Percentiles rank a stretch among this genome's conserved stretches.
Evolutionary conservation across 2,797 vertebrate genomes (phyloP).

Genomic region (Rhinella marina): DNA sequence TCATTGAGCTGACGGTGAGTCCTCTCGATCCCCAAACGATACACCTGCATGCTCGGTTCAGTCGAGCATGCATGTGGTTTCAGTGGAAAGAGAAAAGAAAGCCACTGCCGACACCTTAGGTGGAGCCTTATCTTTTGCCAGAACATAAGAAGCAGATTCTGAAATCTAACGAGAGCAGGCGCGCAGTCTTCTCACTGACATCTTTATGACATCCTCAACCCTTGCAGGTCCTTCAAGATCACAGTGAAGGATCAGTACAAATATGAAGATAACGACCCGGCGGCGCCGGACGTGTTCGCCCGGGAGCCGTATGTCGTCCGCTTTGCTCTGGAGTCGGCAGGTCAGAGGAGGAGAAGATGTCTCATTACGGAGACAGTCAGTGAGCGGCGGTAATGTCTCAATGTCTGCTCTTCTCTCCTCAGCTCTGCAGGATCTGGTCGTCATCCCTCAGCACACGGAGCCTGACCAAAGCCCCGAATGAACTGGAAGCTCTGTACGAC

Average conservation of each 20-base stretch:
- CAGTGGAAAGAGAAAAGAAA: too few species aligned
- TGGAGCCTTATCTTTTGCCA: too few species aligned
- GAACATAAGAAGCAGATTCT: too few species aligned
- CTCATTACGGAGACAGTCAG: too few species aligned
- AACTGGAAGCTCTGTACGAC: constrained; percentile 83
- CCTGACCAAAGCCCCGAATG: constrained; percentile 79
- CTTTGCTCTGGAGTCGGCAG: constrained; percentile 76
- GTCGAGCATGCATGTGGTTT: too few species aligned
- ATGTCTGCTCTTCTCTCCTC: constrained; percentile 7
- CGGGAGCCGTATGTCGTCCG: constrained; percentile 83
- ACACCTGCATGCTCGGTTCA: too few species aligned
- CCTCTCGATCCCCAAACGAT: too few species aligned
- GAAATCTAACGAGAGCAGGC: too few species aligned
- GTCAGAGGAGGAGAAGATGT: constrained; percentile 64
- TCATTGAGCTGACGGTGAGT: too few species aligned
- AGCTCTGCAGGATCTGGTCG: constrained; percentile 82
- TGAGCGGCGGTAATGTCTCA: background rate
- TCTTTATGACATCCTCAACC: constrained; percentile 14
- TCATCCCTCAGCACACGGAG: constrained; percentile 84
- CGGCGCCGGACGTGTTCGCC: constrained; percentile 78
- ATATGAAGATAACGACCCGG: constrained; percentile 74
- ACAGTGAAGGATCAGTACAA: constrained; percentile 73
- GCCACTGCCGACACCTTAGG: background rate
- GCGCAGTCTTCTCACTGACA: too few species aligned
- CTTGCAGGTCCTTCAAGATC: constrained; percentile 72